phyloP scores from a whole-genome alignment of 2,113 vertebrate genomes.

The Neodontobutis hainanensis region DNA sequence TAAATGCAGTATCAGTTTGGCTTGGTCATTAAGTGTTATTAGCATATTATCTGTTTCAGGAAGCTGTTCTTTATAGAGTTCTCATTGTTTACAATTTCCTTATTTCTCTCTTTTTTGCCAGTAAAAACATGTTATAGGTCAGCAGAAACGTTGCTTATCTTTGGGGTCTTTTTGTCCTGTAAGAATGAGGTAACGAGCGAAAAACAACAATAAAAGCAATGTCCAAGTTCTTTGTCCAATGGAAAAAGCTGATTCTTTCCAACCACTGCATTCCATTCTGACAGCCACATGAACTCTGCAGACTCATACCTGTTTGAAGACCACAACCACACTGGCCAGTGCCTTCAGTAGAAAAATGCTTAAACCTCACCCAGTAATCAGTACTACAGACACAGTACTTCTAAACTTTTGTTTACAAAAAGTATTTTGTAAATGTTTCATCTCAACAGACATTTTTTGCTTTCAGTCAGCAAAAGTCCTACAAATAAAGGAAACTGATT shows the following conservation, averaged over 20 bases:
- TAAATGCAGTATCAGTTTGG: no score
- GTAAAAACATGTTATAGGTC: constrained; percentile 16
- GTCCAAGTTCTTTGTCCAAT: constrained; percentile 76
- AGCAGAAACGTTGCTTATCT: constrained; percentile 42
- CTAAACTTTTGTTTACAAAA: no score
- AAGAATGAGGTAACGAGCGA: constrained; percentile 74
- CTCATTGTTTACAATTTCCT: background rate
- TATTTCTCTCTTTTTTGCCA: background rate
- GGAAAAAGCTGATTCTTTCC: constrained; percentile 79
- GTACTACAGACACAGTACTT: no score
- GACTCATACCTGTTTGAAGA: constrained; percentile 26
- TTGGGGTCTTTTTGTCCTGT: constrained; percentile 54
- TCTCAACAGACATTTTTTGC: no score
- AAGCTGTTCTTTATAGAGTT: no score
- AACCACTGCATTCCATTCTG: constrained; percentile 65
- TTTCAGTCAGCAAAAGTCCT: no score
- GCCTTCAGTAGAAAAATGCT: background rate
- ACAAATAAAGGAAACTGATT: no score
- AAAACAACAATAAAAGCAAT: constrained; percentile 76
- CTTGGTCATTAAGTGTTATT: no score
- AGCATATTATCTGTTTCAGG: no score
- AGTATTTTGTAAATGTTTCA: no score
- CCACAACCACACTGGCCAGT: constrained; percentile 11
- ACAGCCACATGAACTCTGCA: constrained; percentile 19
- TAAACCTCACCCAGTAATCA: background rate